Conservation (phyloP, 2,888 invertebrate genomes). For the Eupithecia subfuscata region DNA sequence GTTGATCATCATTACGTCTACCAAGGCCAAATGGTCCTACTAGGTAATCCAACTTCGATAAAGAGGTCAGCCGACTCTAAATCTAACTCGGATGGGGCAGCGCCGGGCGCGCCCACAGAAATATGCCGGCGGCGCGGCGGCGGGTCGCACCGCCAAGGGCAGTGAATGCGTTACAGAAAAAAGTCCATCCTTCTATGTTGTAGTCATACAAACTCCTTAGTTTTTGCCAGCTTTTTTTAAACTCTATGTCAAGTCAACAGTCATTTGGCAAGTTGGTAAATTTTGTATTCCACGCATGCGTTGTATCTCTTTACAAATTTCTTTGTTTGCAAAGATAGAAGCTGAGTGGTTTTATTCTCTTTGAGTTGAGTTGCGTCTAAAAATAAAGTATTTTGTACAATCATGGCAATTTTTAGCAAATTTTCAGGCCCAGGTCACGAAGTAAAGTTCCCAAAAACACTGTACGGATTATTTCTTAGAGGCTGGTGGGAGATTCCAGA, state of each 20-base stretch:
- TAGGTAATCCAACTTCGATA: no score
- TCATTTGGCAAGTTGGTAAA: neutral
- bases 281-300: neutral
- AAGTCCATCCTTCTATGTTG: no score
- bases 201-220: neutral
- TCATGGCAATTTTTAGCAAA: neutral
- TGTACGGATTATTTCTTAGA: slow-evolving; percentile 60
- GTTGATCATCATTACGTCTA: no score
- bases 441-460: slow-evolving; percentile 58
- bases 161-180: no score
- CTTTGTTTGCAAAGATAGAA: neutral
- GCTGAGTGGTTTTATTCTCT: neutral
- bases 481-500: slow-evolving; percentile 89
- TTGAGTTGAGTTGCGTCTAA: neutral
- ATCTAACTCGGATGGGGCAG: no score
- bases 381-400: neutral
- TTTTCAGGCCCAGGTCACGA: slow-evolving; percentile 49
- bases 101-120: no score
- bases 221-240: neutral
- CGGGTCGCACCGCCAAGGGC: no score
- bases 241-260: neutral
- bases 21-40: no score
- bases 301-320: neutral
- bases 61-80: no score
- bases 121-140: no score